Evolutionary conservation across 2,113 vertebrate genomes (phyloP).

Genomic region (Fregetta grallaria): DNA sequence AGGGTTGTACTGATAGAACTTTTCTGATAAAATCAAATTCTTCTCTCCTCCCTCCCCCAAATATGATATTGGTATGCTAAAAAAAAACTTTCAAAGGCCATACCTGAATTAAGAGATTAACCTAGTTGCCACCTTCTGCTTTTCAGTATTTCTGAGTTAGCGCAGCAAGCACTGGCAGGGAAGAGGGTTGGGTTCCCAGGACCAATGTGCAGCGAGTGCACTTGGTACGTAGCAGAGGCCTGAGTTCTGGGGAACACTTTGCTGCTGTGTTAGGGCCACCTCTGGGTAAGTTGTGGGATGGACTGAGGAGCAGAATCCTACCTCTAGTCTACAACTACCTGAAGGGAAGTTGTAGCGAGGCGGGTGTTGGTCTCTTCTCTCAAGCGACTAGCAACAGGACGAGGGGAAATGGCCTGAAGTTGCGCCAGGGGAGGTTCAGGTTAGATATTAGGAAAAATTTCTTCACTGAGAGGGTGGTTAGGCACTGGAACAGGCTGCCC

Average conservation of each 20-base stretch:
- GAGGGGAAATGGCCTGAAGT: no score
- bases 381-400: no score
- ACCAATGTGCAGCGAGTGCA: accelerated
- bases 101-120: neutral
- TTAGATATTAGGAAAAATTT: no score
- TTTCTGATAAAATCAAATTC: neutral
- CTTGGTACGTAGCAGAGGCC: neutral
- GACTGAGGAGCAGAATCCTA: neutral
- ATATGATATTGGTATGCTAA: neutral
- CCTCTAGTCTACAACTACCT: no score
- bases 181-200: neutral
- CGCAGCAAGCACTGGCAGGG: neutral
- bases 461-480: no score
- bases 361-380: no score
- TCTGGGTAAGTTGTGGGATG: neutral
- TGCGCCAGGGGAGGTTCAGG: no score
- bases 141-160: neutral
- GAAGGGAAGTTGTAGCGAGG: no score
- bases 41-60: neutral
- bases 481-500: no score
- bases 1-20: neutral
- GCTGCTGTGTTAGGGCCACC: neutral
- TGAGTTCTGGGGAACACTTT: neutral
- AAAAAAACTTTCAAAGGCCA: neutral
- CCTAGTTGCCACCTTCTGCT: neutral